A percentile compares a stretch with the other conserved stretches of the same genome.
Conservation (phyloP, 2,113 vertebrate species). For the Notarius quadriscutis region DNA sequence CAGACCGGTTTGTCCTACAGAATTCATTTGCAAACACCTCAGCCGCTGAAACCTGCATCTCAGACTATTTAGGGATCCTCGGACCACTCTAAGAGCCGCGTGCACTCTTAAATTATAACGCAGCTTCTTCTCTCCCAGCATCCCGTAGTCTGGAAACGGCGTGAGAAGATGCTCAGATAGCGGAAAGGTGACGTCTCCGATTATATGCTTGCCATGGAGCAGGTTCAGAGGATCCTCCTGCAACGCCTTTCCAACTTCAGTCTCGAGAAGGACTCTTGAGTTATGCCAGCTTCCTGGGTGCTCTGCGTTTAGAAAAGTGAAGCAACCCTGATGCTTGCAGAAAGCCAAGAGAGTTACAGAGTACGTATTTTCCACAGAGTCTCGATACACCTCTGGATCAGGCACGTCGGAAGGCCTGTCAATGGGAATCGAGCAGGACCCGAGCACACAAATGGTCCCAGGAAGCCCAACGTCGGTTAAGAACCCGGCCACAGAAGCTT, state of each 20-base stretch:
- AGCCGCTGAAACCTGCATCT: conserved; percentile 41
- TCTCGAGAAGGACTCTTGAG: conserved; percentile 39
- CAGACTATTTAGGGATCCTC: conserved; percentile 33
- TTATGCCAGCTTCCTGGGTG: conserved; percentile 54
- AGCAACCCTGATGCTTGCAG: conserved; percentile 47
- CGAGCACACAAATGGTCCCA: conserved; percentile 43
- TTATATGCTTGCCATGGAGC: conserved; percentile 42
- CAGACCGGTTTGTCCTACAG: conserved; percentile 24
- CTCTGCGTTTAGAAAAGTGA: conserved; percentile 43
- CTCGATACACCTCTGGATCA: conserved; percentile 45
- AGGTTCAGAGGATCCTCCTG: conserved; percentile 44
- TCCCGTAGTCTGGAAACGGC: conserved; percentile 48
- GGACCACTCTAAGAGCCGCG: conserved; percentile 34
- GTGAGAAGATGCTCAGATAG: conserved; percentile 55
- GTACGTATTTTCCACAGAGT: conserved; percentile 7
- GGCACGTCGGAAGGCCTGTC: conserved; percentile 44
- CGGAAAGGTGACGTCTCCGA: conserved; percentile 40
- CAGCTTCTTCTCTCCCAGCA: conserved; percentile 40
- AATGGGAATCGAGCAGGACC: conserved; percentile 34
- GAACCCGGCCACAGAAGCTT: conserved; percentile 39
- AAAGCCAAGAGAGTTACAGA: conserved; percentile 49
- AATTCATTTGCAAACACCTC: conserved; percentile 36
- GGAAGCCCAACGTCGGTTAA: conserved; percentile 29
- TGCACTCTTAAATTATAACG: conserved; percentile 49
- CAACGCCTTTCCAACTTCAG: conserved; percentile 43